Evolutionary conservation across 1,140 invertebrate species (phyloP), one percentile per base, ranked within the genome.

Genomic region (Agrilus planipennis): DNA sequence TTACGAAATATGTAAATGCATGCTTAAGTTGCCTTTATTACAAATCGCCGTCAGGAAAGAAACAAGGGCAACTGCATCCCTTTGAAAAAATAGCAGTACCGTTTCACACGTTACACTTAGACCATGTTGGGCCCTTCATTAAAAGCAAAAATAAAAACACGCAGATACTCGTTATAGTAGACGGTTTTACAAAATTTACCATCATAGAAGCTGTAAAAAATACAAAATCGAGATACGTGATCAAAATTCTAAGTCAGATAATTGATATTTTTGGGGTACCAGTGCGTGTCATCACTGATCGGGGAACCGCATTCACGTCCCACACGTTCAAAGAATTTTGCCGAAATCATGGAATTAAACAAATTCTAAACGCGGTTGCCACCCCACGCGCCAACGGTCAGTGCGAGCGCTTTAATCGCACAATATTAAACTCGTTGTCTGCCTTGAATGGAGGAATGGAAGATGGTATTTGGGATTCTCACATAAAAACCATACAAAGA

Each of bases 231-330:
- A 18, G 22, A 21, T 10, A 18, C 14, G 23, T 14, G 10, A n/a
- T 41, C 5, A 19, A 21, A n/a, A 20, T 12, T 9, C 14, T 41
- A 7, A 21, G 23, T 21, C 12, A 28, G 10, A 20, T 41, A 9
- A 41, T 41, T 9, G 12, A 9, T 10, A n/a, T 20, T 6, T 41
- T n/a, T 28, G 39, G 39, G 17, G 14, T 31, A 20, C 39, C 39
- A 1, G 5, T 6, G 15, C 30, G 30, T 10, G 7, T 64, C 6
- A 52, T 63, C 1, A 50, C 52, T 0, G 61, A 63, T 37, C 25
- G 55, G 34, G 51, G 47, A 5, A 42, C 60, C 3, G 56, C 59
- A 2, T 64, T 63, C 29, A 64, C 58, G 0, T 45, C 50, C n/a
- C 45, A 44, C 4, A 41, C 31, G 17, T 48, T 50, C 25, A n/a